Evolutionary conservation across 1,140 invertebrate species (phyloP).

Genomic region (Drosophila kanapiae): DNA sequence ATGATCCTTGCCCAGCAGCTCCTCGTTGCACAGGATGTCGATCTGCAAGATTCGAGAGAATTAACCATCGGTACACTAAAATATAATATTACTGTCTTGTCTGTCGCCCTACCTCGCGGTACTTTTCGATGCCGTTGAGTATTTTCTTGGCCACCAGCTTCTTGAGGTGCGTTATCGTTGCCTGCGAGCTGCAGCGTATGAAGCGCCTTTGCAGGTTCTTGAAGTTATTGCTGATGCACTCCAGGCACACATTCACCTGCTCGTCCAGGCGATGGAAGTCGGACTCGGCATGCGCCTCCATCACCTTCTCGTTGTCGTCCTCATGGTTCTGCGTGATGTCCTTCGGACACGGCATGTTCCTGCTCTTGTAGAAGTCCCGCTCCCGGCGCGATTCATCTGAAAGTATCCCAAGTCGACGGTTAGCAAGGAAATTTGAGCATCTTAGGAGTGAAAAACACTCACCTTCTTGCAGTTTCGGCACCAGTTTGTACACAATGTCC

Average conservation of each 20-base stretch:
- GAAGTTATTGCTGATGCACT: constrained; percentile 93
- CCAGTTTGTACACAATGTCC: constrained; percentile 99
- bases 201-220: constrained; percentile 95
- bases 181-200: constrained; percentile 97
- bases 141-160: constrained; percentile 99
- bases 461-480: constrained; percentile 96
- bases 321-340: constrained; percentile 90
- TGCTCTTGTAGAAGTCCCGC: constrained; percentile 93
- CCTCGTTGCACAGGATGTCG: constrained; percentile 99
- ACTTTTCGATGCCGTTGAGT: constrained; percentile 95
- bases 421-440: background rate
- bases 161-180: constrained; percentile 98
- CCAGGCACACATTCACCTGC: constrained; percentile 96
- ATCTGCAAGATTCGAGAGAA: constrained; percentile 87
- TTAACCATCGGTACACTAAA: constrained; percentile 9
- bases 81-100: background rate
- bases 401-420: constrained; percentile 48
- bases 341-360: constrained; percentile 95
- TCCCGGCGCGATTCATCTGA: constrained; percentile 95
- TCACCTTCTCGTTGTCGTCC: constrained; percentile 82
- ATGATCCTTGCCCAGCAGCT: constrained; percentile 99
- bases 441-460: constrained; percentile 85
- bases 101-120: constrained; percentile 92
- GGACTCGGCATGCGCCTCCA: constrained; percentile 91
- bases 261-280: constrained; percentile 98